Evolutionary conservation across 2,888 invertebrate species (phyloP).

Genomic region (Rhodophaea formosa): DNA sequence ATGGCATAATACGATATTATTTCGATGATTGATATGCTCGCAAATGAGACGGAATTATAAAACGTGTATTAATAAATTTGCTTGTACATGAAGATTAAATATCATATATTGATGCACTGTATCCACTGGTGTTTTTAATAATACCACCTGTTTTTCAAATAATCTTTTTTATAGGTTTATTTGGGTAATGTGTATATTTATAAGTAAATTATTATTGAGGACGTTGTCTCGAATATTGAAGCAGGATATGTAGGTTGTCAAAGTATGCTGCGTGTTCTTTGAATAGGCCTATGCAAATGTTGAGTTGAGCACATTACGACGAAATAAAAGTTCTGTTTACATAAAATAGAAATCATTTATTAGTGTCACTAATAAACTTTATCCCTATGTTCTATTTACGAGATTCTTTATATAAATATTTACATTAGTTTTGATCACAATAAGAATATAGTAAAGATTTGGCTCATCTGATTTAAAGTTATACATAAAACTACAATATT

Average conservation of each 20-base stretch:
- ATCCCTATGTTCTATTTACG: conserved; percentile 22
- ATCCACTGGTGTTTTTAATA: conserved; percentile 77
- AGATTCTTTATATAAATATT: conserved; percentile 31
- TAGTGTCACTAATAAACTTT: conserved; percentile 15
- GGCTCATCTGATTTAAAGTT: neutral
- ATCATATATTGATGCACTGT: conserved; percentile 89
- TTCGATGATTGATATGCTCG: conserved; percentile 62
- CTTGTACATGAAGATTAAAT: conserved; percentile 89
- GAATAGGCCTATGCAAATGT: conserved; percentile 38
- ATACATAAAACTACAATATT: too few species aligned
- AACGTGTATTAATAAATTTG: conserved; percentile 84
- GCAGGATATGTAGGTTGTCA: conserved; percentile 73
- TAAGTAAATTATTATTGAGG: conserved; percentile 78
- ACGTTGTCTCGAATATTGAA: conserved; percentile 76
- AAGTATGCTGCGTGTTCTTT: conserved; percentile 66
- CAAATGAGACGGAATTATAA: conserved; percentile 59
- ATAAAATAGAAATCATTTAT: conserved; percentile 16
- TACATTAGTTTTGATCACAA: conserved; percentile 17
- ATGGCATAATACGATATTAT: conserved; percentile 81
- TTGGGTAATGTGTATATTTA: conserved; percentile 78
- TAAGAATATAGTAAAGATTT: neutral
- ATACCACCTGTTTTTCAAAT: conserved; percentile 67
- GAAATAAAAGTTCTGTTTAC: conserved; percentile 13
- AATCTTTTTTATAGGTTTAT: conserved; percentile 71
- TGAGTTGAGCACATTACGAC: conserved; percentile 5